These are phyloP conservation scores for Delphinus delphis DNA, from an alignment of 2,113 vertebrate genomes.

Conservation along the genomic window DNA sequence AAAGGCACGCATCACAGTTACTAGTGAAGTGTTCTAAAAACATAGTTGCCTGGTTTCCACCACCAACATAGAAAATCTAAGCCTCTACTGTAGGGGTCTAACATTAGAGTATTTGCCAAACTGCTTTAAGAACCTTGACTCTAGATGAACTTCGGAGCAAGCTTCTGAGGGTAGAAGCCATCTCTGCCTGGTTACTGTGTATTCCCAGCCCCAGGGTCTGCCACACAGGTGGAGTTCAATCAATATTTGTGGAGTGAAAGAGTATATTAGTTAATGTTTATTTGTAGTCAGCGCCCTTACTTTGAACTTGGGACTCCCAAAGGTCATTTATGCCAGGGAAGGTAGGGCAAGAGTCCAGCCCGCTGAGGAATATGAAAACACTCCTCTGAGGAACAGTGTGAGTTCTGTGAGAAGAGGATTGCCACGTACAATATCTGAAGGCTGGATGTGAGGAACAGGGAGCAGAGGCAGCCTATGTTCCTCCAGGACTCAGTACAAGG, in stretches of 20 bases:
- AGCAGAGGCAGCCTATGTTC: not conserved
- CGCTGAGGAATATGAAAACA: not conserved
- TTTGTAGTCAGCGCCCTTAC: not conserved
- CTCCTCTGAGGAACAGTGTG: not conserved
- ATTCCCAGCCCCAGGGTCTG: not conserved
- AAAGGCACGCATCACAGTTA: not conserved
- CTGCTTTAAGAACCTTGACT: not conserved
- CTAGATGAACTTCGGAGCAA: not conserved
- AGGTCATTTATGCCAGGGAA: not conserved
- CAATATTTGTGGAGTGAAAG: not conserved
- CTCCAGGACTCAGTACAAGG: not conserved
- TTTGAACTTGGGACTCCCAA: not conserved
- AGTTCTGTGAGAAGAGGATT: not conserved
- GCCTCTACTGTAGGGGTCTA: not conserved
- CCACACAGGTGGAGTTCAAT: not conserved
- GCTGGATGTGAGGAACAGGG: not conserved
- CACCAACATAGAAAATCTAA: not conserved
- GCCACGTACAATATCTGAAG: not conserved
- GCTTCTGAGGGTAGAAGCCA: not conserved
- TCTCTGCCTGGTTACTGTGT: not conserved
- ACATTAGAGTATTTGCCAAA: not conserved
- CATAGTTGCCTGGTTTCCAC: not conserved
- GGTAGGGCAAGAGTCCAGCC: not conserved
- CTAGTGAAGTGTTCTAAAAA: not conserved
- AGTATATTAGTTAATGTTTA: not conserved